These are phyloP conservation scores for Phylloscopus trochilus DNA, from an alignment of 2,113 vertebrate species.

Conservation along the genomic window DNA sequence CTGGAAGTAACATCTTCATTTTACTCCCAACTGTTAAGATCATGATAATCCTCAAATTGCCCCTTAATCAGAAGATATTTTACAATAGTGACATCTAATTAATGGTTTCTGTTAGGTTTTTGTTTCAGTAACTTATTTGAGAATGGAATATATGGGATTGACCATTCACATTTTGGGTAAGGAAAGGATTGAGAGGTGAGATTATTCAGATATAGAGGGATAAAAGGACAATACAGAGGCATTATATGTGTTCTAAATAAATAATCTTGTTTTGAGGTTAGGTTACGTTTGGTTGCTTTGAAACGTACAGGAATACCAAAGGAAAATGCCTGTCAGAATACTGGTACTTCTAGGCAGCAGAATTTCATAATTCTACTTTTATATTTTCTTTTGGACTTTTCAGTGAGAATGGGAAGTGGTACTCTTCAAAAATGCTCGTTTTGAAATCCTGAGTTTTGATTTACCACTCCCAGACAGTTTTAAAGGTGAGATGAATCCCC, in stretches of 20 bases:
- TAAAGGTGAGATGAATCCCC: neutral
- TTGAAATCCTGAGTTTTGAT: neutral
- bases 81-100: neutral
- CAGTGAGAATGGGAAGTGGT: neutral
- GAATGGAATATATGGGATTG: neutral
- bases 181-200: neutral
- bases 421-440: neutral
- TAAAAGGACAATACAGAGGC: neutral
- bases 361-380: neutral
- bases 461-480: neutral
- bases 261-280: neutral
- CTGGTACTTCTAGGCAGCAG: neutral
- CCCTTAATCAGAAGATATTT: neutral
- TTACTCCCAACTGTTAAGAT: neutral
- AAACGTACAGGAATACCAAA: fast-evolving
- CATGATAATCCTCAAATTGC: neutral
- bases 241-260: neutral
- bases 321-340: neutral
- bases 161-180: neutral
- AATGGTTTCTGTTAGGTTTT: neutral
- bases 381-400: neutral
- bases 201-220: neutral
- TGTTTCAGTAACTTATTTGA: neutral
- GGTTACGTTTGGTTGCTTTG: neutral
- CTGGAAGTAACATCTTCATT: neutral